phyloP scores from a whole-genome alignment of 2,797 vertebrate species.

The Pangasius krempfi region DNA sequence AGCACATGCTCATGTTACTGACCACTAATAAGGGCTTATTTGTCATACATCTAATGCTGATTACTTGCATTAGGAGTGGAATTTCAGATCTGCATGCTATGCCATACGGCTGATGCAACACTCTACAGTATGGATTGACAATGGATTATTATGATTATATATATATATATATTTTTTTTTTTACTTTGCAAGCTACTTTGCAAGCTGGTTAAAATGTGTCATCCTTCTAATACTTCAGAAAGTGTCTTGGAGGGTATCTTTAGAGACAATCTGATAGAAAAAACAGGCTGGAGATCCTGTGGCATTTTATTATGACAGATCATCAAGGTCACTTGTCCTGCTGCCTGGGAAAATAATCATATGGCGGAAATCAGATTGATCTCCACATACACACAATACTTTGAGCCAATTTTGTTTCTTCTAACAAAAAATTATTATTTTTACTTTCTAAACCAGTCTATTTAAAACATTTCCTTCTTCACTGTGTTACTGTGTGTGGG shows the following conservation, averaged over 20 bases:
- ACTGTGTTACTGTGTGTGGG: not conserved
- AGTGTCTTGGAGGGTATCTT: not conserved
- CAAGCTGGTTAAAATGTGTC: not conserved
- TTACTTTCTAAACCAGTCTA: not conserved
- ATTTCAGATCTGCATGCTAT: conserved; percentile 36
- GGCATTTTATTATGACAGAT: not conserved
- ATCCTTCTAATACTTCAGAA: not conserved
- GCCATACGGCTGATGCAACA: not conserved
- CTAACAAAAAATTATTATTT: not conserved
- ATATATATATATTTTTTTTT: too few species aligned
- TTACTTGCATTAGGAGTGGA: conserved; percentile 37
- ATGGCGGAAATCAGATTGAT: not conserved
- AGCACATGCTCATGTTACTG: conserved; percentile 40
- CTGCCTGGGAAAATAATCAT: conserved; percentile 14
- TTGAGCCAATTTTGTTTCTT: not conserved
- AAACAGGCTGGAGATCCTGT: not conserved
- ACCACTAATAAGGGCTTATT: conserved; percentile 30
- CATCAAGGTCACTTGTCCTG: not conserved
- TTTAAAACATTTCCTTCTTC: not conserved
- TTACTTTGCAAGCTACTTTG: not conserved
- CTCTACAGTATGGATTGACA: not conserved
- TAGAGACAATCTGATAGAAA: not conserved
- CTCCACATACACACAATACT: not conserved
- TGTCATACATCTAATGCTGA: conserved; percentile 34
- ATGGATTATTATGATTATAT: not conserved